These are phyloP conservation scores for Ornithoptera alexandrae DNA, from an alignment of 2,888 invertebrate genomes.

Conservation along the genomic window DNA sequence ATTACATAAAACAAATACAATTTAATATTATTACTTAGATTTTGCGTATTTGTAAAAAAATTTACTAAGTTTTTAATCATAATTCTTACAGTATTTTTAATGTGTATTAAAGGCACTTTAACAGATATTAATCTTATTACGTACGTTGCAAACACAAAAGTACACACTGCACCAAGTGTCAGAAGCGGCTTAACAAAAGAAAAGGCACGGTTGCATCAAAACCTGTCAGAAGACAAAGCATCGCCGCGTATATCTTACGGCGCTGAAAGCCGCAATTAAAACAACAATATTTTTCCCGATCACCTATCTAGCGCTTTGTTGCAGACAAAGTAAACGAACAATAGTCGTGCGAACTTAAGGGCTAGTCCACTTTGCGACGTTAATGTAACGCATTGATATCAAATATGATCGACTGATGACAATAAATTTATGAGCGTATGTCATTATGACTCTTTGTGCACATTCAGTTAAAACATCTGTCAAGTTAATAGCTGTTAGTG, in stretches of 20 bases:
- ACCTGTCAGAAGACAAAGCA: conserved; percentile 16
- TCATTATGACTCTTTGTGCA: not conserved
- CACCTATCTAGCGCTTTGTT: conserved; percentile 31
- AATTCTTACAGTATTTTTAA: too few species aligned
- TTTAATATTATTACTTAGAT: too few species aligned
- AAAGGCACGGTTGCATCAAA: conserved; percentile 4
- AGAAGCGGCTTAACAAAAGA: conserved; percentile 7
- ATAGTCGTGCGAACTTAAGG: conserved; percentile 65
- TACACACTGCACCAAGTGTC: not conserved
- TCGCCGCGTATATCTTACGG: conserved; percentile 21
- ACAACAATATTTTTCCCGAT: conserved; percentile 30
- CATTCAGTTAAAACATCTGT: not conserved
- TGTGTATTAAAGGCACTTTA: too few species aligned
- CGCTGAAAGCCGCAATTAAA: conserved; percentile 33
- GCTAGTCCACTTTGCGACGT: conserved; percentile 15
- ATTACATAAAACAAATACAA: too few species aligned
- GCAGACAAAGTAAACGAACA: conserved; percentile 60
- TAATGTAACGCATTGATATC: not conserved
- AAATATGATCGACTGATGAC: not conserved
- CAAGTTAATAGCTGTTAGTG: not conserved
- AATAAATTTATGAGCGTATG: not conserved
- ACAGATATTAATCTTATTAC: not conserved
- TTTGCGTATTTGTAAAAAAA: too few species aligned
- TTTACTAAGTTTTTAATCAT: too few species aligned
- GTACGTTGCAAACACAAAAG: not conserved